Evolutionary conservation across 2,797 vertebrate species (phyloP), one percentile per base, ranked within the genome.

Genomic region (Crocodylus rhombifer): DNA sequence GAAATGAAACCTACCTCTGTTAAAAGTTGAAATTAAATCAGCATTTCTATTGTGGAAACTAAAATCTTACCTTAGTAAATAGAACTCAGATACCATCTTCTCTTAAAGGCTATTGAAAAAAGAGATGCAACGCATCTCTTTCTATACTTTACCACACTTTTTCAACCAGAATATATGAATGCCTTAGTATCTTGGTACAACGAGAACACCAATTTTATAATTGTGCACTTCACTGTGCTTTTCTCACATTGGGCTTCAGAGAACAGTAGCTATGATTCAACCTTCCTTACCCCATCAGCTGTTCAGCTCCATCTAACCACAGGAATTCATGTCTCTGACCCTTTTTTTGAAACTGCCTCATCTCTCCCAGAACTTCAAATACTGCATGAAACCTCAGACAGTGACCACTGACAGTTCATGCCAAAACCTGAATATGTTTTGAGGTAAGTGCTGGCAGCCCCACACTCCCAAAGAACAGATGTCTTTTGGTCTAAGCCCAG

Each of bases 401-500:
- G 82, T 0, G 1, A 86, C 76, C 33, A 3, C 4, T 28, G 64
- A 4, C 11, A 25, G 51, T 14, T 85, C 60, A 36, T 71, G 88
- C 81, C 90, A 92, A 76, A 16, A 84, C 90, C 87, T 74, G 64
- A 4, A 5, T 84, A 85, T 83, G 42, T 77, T 93, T 51, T 62
- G 57, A 86, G 77, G 85, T 67, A 81, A 88, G 64, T 0, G 7
- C 82, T 95, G 90, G 92, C 91, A 95, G 62, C 56, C 88, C 91
- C 75, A 55, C 76, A 85, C 86, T 86, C 2, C 55, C 33, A 79
- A 21, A 79, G 60, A 93, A 88, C 30, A 80, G 91, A 94, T 14
- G 42, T 63, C 84, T 86, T 7, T 95, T 93, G 94, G 95, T 92
- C 20, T 20, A 85, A 83, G 93, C 88, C 93, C 85, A 82, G 91